Base-by-base conservation (phyloP, 2,113 vertebrate species). In the Lepidothrix coronata region DNA sequence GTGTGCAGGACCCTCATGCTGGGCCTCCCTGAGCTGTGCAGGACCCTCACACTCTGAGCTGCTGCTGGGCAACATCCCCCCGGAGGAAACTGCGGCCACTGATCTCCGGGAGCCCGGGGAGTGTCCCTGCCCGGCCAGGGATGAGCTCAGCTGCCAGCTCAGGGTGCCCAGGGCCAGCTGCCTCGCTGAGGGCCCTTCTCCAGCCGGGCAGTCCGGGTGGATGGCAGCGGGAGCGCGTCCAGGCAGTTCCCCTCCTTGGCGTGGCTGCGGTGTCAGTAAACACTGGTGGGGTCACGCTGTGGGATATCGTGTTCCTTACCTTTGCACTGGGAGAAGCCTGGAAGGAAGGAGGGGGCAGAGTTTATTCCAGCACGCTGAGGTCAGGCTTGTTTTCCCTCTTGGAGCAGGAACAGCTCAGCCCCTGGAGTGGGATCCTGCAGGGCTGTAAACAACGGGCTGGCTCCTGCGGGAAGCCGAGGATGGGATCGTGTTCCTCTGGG, bases 301-400 rank as follows among this genome's bases (percentile, higher is more conserved):
- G n/a, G 77, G 33, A 24, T 63, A 46, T 55, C 78, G 0, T 30
- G 35, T 75, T 78, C 85, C 48, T 57, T 30, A 71, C 22, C 58
- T 75, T 43, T 76, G 81, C 88, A 11, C 54, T 30, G 30, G 91
- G 71, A 75, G 49, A 55, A 52, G 39, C 27, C 3, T 37, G 79
- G 62, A 24, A 71, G 72, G 72, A 71, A 41, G 76, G 71, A 33
- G 75, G 52, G 88, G 89, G 52, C 74, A 43, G 89, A 77, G 73
- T 59, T 74, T 49, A 13, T 91, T 68, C 74, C 96, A n/a, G 85
- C 67, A 46, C 12, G 7, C 89, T 14, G 44, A 94, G 89, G 72
- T 70, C 93, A 95, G 57, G 35, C 58, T 95, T 92, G 95, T 85
- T 91, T 97, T 96, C 71, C 88, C 71, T 72, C 61, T 51, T 7